Evolutionary conservation across 2,113 vertebrate genomes (phyloP).

Genomic region (Lepus europaeus): DNA sequence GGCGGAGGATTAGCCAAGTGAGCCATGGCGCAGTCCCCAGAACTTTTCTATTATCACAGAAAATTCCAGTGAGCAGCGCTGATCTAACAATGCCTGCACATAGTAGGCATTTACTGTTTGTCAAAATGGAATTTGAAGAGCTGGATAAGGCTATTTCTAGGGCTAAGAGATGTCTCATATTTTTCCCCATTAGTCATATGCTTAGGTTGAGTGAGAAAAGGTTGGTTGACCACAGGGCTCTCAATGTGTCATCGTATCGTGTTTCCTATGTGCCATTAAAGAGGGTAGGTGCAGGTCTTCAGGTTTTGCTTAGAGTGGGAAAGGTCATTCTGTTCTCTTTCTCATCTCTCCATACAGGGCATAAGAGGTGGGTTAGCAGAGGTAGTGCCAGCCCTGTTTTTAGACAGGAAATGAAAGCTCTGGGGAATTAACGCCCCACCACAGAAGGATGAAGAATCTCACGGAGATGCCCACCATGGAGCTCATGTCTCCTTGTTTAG

Average conservation of each 20-base stretch:
- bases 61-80: neutral
- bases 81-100: neutral
- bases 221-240: neutral
- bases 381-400: neutral
- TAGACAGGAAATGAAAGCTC: neutral
- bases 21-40: too few species aligned
- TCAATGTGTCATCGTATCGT: neutral
- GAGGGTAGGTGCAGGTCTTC: neutral
- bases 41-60: neutral
- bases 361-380: neutral
- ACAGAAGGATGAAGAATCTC: neutral
- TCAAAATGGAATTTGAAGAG: conserved; percentile 41
- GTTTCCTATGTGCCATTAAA: neutral
- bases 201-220: neutral
- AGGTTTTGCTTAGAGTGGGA: conserved; percentile 6
- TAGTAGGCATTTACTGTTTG: conserved; percentile 15
- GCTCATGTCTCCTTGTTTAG: neutral
- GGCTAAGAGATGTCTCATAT: neutral
- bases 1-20: too few species aligned
- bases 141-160: conserved; percentile 6
- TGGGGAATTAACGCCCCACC: neutral
- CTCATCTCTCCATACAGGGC: neutral
- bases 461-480: too few species aligned
- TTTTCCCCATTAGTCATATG: neutral
- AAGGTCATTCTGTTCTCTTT: neutral